Evolutionary conservation across 92 coral and sea anemone genomes (phyloP).

Genomic region (Paramuricea clavata): DNA sequence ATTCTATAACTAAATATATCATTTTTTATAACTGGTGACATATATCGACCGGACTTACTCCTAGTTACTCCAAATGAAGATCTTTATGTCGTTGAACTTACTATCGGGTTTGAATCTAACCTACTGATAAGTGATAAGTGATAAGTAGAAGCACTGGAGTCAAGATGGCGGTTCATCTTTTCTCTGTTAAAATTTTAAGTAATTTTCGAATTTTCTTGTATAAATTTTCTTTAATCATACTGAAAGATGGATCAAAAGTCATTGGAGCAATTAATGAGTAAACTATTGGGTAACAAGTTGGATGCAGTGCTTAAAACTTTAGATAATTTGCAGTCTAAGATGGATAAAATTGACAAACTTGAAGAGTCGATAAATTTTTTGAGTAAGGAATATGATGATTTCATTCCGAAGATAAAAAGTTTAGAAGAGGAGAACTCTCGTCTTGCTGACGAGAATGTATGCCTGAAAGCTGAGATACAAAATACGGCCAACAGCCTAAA

Average conservation of each 20-base stretch:
- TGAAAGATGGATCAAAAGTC: not conserved
- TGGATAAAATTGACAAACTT: conserved; percentile 38
- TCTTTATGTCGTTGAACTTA: too few species aligned
- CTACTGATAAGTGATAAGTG: too few species aligned
- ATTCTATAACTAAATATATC: too few species aligned
- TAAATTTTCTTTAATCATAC: not conserved
- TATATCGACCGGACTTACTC: too few species aligned
- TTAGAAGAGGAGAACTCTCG: conserved; percentile 25
- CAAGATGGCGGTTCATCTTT: not conserved
- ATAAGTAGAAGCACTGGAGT: not conserved
- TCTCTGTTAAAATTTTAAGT: not conserved
- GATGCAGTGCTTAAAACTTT: conserved; percentile 34
- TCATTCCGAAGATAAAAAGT: conserved; percentile 16
- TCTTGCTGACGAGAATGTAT: conserved; percentile 27
- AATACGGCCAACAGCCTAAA: conserved; percentile 27
- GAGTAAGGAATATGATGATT: conserved; percentile 41
- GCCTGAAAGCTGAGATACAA: conserved; percentile 10
- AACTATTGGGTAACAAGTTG: conserved; percentile 51
- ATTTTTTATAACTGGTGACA: too few species aligned
- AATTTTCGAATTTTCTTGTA: not conserved
- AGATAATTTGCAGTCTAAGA: conserved; percentile 27
- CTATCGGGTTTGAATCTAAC: too few species aligned
- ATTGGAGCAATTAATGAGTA: not conserved
- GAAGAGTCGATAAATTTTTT: conserved; percentile 45
- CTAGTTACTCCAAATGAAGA: too few species aligned